Percentiles rank a stretch among this genome's conserved stretches.
Conservation (phyloP, 2,888 invertebrate genomes). For the Drosophila leonis region DNA sequence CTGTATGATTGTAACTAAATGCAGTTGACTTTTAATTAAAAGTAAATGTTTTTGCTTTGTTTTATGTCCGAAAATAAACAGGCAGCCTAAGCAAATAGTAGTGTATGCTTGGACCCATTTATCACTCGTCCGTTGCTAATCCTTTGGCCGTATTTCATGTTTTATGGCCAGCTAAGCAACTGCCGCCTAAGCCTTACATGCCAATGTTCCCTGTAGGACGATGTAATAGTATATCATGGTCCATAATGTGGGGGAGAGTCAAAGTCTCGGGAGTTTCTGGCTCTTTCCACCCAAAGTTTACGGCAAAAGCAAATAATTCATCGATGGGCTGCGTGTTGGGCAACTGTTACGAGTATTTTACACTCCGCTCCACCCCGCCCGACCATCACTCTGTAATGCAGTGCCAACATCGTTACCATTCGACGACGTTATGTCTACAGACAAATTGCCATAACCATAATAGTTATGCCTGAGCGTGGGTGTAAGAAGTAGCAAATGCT, state of each 20-base stretch:
- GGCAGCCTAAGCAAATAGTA: slow-evolving; percentile 75
- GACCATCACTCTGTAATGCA: slow-evolving; percentile 36
- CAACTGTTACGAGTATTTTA: slow-evolving; percentile 79
- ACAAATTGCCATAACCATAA: slow-evolving; percentile 83
- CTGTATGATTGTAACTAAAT: slow-evolving; percentile 30
- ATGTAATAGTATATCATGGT: slow-evolving; percentile 16
- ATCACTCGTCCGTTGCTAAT: slow-evolving; percentile 75
- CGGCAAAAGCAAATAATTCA: slow-evolving; percentile 70
- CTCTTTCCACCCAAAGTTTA: slow-evolving; percentile 21
- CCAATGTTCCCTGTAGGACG: slow-evolving; percentile 35
- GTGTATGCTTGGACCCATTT: slow-evolving; percentile 62
- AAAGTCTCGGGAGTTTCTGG: neutral
- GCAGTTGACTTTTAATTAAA: slow-evolving; percentile 72
- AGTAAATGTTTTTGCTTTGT: slow-evolving; percentile 78
- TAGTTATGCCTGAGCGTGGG: slow-evolving; percentile 58
- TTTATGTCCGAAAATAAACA: slow-evolving; percentile 70
- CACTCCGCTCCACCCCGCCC: slow-evolving; percentile 37
- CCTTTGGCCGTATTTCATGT: slow-evolving; percentile 82
- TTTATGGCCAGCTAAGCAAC: slow-evolving; percentile 78
- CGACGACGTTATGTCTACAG: slow-evolving; percentile 77
- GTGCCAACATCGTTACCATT: slow-evolving; percentile 38
- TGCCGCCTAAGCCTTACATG: slow-evolving; percentile 70
- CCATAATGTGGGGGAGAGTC: slow-evolving; percentile 9
- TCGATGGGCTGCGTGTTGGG: slow-evolving; percentile 77
- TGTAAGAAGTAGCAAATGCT: slow-evolving; percentile 43